These are phyloP conservation scores for Tachysurus vachellii DNA, from an alignment of 2,113 vertebrate species.

Conservation along the genomic window DNA sequence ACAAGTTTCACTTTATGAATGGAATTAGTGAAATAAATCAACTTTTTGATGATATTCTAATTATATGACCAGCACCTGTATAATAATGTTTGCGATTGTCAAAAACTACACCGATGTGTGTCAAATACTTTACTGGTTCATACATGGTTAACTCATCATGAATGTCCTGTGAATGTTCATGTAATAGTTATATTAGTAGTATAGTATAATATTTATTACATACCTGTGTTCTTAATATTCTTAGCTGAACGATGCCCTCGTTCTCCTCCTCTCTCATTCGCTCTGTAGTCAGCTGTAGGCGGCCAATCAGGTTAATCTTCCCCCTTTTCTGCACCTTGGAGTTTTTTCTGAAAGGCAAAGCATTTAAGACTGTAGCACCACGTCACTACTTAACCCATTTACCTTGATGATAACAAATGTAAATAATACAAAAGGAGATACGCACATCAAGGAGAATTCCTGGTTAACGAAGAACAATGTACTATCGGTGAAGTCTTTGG, in stretches of 20 bases:
- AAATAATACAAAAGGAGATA: background rate
- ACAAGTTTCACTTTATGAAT: too few relatives aligned
- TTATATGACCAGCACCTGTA: too few relatives aligned
- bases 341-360: constrained; percentile 84
- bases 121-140: too few relatives aligned
- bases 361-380: background rate
- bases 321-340: constrained; percentile 98
- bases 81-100: too few relatives aligned
- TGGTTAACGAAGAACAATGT: constrained; percentile 98
- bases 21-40: too few relatives aligned
- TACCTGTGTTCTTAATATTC: constrained; percentile 99
- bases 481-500: constrained; percentile 99
- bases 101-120: too few relatives aligned
- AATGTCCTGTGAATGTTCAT: background rate
- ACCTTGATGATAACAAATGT: background rate
- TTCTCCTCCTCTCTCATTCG: constrained; percentile 99
- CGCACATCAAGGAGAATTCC: constrained; percentile 97
- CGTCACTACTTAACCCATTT: background rate
- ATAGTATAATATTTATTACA: constrained; percentile 56
- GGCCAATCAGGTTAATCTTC: constrained; percentile 98
- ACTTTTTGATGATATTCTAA: too few relatives aligned
- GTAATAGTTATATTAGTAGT: background rate
- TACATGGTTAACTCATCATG: too few relatives aligned
- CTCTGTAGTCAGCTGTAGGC: constrained; percentile 95
- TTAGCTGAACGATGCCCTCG: constrained; percentile 96